Conservation (phyloP, 2,888 invertebrate genomes). For the Drosophila atripex region DNA sequence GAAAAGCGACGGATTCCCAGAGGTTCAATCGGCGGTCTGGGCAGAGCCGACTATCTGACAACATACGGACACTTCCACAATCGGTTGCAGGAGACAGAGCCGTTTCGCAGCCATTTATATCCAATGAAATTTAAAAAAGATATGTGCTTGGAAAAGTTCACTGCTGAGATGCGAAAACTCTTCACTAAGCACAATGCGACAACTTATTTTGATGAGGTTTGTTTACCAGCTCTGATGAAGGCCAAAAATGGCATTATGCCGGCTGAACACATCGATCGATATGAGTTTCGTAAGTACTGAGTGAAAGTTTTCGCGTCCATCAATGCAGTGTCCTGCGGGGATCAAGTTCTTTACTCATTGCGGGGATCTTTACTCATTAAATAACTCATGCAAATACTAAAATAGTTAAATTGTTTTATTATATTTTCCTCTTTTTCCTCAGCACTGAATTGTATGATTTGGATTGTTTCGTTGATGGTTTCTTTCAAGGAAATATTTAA, state of each 20-base stretch:
- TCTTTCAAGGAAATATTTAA: too few species aligned
- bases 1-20: background rate
- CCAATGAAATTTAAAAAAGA: constrained; percentile 26
- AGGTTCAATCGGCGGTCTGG: background rate
- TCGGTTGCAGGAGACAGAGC: constrained; percentile 64
- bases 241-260: constrained; percentile 62
- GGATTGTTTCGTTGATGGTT: too few species aligned
- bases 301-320: background rate
- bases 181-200: constrained; percentile 60
- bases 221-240: constrained; percentile 66
- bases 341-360: background rate
- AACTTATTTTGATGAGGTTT: constrained; percentile 73
- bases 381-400: background rate
- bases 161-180: constrained; percentile 65
- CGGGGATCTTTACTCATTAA: background rate
- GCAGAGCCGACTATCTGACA: constrained; percentile 61
- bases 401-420: background rate
- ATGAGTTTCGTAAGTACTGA: constrained; percentile 62
- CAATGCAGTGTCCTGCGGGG: background rate
- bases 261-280: constrained; percentile 74
- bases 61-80: constrained; percentile 76
- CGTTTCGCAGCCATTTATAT: constrained; percentile 35
- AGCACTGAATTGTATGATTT: too few species aligned
- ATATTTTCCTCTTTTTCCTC: background rate
- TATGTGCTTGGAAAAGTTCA: constrained; percentile 33